A percentile compares a stretch with the other conserved stretches of the same genome.
phyloP scores from a whole-genome alignment of 2,888 invertebrate genomes.

The Leptopilina syphax region DNA sequence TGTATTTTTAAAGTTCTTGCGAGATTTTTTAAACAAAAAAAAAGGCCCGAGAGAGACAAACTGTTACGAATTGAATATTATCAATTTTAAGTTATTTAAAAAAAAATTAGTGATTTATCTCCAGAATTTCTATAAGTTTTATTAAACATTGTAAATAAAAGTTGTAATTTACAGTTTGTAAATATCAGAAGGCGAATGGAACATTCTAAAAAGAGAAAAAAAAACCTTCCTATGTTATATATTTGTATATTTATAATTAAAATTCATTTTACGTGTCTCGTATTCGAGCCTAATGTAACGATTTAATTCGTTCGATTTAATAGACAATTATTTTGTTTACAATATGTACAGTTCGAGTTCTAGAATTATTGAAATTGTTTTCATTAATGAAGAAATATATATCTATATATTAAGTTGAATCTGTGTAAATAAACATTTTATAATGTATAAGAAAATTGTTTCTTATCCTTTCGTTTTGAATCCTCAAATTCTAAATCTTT shows the following conservation, averaged over 20 bases:
- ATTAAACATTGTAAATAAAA: conserved; percentile 50
- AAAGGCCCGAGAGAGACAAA: conserved; percentile 11
- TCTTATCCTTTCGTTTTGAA: neutral
- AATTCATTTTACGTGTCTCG: conserved; percentile 32
- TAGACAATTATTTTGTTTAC: conserved; percentile 67
- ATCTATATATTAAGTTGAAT: conserved; percentile 66
- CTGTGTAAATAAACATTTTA: conserved; percentile 74
- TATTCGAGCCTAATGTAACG: conserved; percentile 16
- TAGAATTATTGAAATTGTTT: conserved; percentile 65
- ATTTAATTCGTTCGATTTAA: conserved; percentile 71
- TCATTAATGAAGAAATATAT: conserved; percentile 60
- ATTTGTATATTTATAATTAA: conserved; percentile 31
- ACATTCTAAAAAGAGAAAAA: conserved; percentile 5
- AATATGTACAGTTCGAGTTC: conserved; percentile 70
- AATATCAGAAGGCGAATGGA: conserved; percentile 54
- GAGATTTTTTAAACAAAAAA: neutral
- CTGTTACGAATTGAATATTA: conserved; percentile 21
- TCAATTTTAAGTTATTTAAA: neutral
- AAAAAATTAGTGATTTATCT: conserved; percentile 10
- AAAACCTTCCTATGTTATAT: conserved; percentile 13
- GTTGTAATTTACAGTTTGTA: conserved; percentile 65
- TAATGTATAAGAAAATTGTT: conserved; percentile 62
- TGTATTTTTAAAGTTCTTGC: conserved; percentile 43
- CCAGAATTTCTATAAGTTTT: conserved; percentile 1
- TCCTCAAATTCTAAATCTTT: neutral